Evolutionary conservation across 1,140 invertebrate species (phyloP).

Genomic region (Ylistrum balloti): DNA sequence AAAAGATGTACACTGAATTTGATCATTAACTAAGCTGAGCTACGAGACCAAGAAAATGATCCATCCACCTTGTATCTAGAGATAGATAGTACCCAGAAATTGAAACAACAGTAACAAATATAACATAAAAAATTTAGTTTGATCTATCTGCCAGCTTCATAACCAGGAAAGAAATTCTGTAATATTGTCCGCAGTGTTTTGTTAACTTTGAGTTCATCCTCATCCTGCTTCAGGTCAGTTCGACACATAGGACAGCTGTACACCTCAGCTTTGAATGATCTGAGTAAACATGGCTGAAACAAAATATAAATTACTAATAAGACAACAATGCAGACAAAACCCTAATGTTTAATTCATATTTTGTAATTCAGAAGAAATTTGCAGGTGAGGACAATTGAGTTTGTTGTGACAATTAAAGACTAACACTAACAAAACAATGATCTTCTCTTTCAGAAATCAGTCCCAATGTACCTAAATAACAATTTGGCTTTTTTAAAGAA

Average conservation of each 20-base stretch:
- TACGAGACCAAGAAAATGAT: no score
- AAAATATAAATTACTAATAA: slow-evolving; percentile 24
- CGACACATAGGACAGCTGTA: slow-evolving; percentile 89
- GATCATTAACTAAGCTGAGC: no score
- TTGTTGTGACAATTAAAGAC: no score
- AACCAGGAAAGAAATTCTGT: slow-evolving; percentile 86
- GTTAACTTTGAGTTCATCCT: slow-evolving; percentile 85
- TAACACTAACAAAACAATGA: no score
- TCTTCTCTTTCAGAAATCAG: no score
- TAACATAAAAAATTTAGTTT: neutral
- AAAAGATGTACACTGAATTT: neutral
- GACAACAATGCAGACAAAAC: neutral
- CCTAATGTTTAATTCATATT: neutral
- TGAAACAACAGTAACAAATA: neutral
- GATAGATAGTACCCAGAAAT: no score
- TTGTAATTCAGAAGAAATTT: no score
- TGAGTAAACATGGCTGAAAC: slow-evolving; percentile 85
- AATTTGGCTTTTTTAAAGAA: no score
- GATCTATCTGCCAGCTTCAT: slow-evolving; percentile 84
- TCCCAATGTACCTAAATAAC: no score
- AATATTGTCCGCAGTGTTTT: slow-evolving; percentile 84
- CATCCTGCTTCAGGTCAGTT: slow-evolving; percentile 85
- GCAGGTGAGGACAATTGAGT: no score
- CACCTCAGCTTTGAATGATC: slow-evolving; percentile 87
- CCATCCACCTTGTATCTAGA: neutral